A percentile compares a stretch with the other conserved stretches of the same genome.
These are phyloP conservation scores for Calephelis perditalis DNA, from an alignment of 2,888 invertebrate species.

Conservation along the genomic window DNA sequence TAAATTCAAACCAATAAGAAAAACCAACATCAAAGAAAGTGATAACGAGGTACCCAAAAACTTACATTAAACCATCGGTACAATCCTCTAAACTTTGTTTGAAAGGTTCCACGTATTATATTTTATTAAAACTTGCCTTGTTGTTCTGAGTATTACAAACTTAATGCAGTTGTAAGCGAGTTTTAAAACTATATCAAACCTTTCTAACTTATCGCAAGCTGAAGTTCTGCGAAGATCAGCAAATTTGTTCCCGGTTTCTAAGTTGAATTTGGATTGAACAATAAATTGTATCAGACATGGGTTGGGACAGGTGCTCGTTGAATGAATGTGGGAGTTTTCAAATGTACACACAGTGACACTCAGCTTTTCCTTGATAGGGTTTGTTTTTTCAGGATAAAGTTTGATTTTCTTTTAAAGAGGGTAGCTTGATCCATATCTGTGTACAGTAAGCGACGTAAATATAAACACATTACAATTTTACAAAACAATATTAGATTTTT, in stretches of 20 bases:
- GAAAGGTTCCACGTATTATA: background rate
- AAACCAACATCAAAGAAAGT: no score
- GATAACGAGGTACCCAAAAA: no score
- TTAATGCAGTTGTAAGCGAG: slow-evolving; percentile 5
- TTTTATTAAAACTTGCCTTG: slow-evolving; percentile 10
- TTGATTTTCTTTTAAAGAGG: no score
- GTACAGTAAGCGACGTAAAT: no score
- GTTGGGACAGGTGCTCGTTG: slow-evolving; percentile 29
- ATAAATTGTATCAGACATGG: slow-evolving; percentile 43
- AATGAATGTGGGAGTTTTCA: slow-evolving; percentile 13
- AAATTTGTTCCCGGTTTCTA: slow-evolving; percentile 40
- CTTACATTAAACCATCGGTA: no score
- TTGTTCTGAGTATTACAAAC: slow-evolving; percentile 4
- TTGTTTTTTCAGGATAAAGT: no score
- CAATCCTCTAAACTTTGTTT: no score
- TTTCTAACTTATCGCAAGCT: slow-evolving; percentile 28
- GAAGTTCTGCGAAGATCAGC: slow-evolving; percentile 39
- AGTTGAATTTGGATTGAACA: slow-evolving; percentile 42
- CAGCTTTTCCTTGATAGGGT: no score
- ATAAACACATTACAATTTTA: no score
- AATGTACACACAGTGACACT: background rate
- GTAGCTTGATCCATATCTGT: no score
- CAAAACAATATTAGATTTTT: no score
- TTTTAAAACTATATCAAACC: slow-evolving; percentile 22
- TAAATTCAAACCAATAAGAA: no score